These are phyloP conservation scores for Isichthys henryi DNA, from an alignment of 2,113 vertebrate genomes.

Conservation along the genomic window DNA sequence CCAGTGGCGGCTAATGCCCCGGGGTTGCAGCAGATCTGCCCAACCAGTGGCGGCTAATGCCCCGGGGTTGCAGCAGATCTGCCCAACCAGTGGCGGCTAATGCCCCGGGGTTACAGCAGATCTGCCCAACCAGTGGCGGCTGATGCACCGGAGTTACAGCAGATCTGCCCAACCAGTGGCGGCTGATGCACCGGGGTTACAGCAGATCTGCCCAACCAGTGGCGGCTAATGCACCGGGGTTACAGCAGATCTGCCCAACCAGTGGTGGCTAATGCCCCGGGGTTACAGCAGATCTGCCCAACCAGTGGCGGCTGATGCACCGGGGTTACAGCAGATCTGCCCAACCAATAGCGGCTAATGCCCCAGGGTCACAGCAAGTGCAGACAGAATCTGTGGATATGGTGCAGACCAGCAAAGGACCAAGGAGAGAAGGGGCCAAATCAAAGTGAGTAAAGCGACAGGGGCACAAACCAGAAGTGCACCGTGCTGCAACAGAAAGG, in stretches of 20 bases:
- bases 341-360: neutral
- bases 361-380: neutral
- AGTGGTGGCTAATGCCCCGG: too few relatives aligned
- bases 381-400: neutral
- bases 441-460: neutral
- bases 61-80: neutral
- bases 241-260: neutral
- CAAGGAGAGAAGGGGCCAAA: neutral
- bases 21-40: neutral
- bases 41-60: neutral
- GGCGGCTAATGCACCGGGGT: neutral
- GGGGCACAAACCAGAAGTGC: too few relatives aligned
- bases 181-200: neutral
- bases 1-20: neutral
- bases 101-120: neutral
- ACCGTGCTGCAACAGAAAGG: neutral
- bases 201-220: neutral
- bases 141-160: fast-evolving
- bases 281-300: too few relatives aligned
- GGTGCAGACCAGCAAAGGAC: neutral
- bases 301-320: too few relatives aligned
- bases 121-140: neutral
- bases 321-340: neutral
- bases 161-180: neutral
- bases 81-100: neutral